A percentile compares a stretch with the other conserved stretches of the same genome.
phyloP scores from a whole-genome alignment of 1,140 invertebrate genomes.

The Streblospio benedicti region DNA sequence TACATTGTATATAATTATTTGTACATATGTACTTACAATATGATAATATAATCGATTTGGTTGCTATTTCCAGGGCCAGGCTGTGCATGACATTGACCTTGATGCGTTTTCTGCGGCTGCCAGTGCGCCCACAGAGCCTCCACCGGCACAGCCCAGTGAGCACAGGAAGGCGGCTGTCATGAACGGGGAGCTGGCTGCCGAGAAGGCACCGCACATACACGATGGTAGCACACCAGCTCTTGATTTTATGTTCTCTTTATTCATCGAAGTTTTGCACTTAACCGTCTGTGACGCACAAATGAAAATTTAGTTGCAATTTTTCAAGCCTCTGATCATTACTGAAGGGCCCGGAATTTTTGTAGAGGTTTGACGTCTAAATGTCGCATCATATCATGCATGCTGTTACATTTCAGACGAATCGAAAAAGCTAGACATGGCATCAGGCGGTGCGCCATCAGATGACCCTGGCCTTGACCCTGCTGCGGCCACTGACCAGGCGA shows the following conservation, averaged over 20 bases:
- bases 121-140: neutral
- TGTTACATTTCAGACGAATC: constrained; percentile 25
- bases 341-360: neutral
- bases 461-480: constrained; percentile 16
- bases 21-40: neutral
- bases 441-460: constrained; percentile 23
- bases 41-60: neutral
- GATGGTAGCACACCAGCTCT: neutral
- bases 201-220: constrained; percentile 20
- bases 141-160: neutral
- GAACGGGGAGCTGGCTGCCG: constrained; percentile 24
- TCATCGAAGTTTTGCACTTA: neutral
- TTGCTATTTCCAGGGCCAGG: neutral
- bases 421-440: constrained; percentile 32
- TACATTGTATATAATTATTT: neutral
- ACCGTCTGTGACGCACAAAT: neutral
- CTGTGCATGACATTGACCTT: neutral
- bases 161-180: neutral
- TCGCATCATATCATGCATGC: constrained; percentile 7
- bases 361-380: neutral
- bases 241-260: neutral
- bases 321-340: neutral
- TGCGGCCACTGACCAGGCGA: constrained; percentile 25
- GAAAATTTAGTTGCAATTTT: neutral
- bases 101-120: neutral